These are phyloP conservation scores for Boulengeromyrus knoepffleri DNA, from an alignment of 2,113 vertebrate genomes.

Conservation along the genomic window DNA sequence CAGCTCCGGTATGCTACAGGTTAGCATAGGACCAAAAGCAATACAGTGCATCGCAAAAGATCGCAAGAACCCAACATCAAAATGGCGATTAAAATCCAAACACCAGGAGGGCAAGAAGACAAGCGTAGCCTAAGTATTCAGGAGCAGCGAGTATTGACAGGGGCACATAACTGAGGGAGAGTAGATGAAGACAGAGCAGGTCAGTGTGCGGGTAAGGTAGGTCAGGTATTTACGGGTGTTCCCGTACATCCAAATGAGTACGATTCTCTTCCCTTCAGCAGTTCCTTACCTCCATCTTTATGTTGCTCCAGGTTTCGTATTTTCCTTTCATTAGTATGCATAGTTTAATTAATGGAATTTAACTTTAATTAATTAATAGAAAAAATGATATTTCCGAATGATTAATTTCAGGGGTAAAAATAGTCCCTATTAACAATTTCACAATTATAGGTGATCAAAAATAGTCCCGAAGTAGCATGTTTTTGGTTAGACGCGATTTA, in stretches of 20 bases:
- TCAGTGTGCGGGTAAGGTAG: background rate
- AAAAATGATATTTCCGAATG: background rate
- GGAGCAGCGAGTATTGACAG: background rate
- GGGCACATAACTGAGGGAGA: background rate
- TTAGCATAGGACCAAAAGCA: background rate
- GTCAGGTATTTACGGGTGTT: background rate
- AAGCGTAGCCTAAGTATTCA: background rate
- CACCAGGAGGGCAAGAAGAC: background rate
- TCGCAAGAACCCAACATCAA: background rate
- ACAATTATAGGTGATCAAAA: background rate
- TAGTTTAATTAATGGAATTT: background rate
- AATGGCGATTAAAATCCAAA: background rate
- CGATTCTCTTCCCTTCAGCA: background rate
- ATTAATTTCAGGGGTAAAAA: background rate
- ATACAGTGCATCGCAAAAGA: background rate
- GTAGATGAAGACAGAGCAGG: background rate
- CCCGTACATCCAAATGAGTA: background rate
- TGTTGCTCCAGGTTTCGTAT: background rate
- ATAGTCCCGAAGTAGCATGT: background rate
- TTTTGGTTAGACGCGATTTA: background rate
- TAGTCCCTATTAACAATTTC: background rate
- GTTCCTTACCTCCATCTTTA: background rate
- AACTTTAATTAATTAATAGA: background rate
- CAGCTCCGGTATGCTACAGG: background rate
- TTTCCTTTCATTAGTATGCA: background rate